Evolutionary conservation across 2,888 invertebrate species (phyloP).

Genomic region (Venusia cambrica): DNA sequence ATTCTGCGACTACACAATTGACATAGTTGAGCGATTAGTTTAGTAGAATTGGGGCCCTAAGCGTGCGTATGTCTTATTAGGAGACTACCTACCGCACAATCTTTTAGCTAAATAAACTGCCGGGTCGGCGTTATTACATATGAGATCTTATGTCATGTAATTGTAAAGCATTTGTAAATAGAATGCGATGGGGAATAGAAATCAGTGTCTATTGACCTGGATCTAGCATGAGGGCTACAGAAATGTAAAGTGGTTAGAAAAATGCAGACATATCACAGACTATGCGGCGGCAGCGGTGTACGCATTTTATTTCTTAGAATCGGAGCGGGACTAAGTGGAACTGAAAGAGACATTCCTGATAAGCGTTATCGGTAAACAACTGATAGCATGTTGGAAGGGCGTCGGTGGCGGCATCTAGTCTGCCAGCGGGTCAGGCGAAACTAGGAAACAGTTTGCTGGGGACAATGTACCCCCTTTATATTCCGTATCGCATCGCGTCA

Average conservation of each 20-base stretch:
- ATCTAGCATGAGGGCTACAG: constrained; percentile 7
- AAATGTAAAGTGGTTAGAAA: constrained; percentile 13
- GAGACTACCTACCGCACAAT: no score
- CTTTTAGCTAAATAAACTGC: no score
- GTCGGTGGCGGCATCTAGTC: constrained; percentile 58
- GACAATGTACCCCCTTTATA: constrained; percentile 20
- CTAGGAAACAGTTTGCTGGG: constrained; percentile 5
- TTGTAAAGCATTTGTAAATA: constrained; percentile 3
- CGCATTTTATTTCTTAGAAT: constrained; percentile 35
- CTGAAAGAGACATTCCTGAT: constrained; percentile 39
- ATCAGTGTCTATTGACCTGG: constrained; percentile 10
- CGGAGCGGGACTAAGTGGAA: constrained; percentile 37
- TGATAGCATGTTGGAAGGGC: constrained; percentile 46
- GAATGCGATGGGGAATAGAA: constrained; percentile 8
- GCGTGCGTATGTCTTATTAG: no score
- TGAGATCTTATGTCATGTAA: no score
- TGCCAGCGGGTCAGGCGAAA: constrained; percentile 26
- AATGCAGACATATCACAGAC: constrained; percentile 19
- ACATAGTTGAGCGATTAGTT: no score
- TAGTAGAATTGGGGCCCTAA: no score
- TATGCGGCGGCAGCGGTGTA: constrained; percentile 11
- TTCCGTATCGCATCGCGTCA: constrained; percentile 27
- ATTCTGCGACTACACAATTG: no score
- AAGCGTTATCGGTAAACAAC: constrained; percentile 47
- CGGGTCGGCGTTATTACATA: no score